Conservation (phyloP, 1,140 invertebrate genomes). For the Nomia melanderi region DNA sequence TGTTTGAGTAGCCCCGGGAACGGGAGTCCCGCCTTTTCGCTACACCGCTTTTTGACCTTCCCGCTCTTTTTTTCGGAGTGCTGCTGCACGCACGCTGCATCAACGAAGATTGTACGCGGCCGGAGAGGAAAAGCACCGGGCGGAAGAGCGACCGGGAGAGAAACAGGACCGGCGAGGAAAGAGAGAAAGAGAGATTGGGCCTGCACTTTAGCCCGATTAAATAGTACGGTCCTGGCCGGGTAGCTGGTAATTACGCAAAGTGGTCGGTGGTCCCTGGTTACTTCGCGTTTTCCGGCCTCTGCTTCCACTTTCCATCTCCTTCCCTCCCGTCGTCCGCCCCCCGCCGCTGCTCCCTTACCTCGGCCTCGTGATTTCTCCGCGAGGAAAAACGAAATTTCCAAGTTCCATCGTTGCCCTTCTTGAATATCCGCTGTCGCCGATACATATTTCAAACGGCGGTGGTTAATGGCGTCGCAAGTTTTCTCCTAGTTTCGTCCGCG, state of each 20-base stretch:
- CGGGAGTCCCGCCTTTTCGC: conserved; percentile 37
- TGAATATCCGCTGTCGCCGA: neutral
- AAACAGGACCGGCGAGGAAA: conserved; percentile 8
- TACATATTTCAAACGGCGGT: neutral
- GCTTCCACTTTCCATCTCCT: conserved; percentile 38
- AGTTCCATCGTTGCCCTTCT: conserved; percentile 18
- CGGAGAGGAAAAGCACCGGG: neutral
- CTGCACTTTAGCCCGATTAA: conserved; percentile 71
- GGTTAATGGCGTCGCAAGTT: no score
- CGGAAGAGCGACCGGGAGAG: conserved; percentile 11
- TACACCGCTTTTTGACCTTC: conserved; percentile 43
- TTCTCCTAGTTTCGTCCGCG: no score
- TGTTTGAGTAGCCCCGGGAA: conserved; percentile 58
- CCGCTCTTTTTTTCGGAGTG: conserved; percentile 45
- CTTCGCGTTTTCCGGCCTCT: conserved; percentile 63
- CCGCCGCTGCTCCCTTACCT: neutral
- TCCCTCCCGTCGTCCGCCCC: neutral
- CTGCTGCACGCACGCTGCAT: conserved; percentile 30
- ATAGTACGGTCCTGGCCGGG: conserved; percentile 64
- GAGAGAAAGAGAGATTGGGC: conserved; percentile 41
- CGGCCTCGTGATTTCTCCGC: conserved; percentile 51
- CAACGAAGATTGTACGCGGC: conserved; percentile 25
- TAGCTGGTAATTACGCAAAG: conserved; percentile 71
- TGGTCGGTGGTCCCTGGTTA: conserved; percentile 67
- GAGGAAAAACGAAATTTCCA: conserved; percentile 51